Conservation (phyloP, 2,113 vertebrate genomes). For the Tragulus kanchil region DNA sequence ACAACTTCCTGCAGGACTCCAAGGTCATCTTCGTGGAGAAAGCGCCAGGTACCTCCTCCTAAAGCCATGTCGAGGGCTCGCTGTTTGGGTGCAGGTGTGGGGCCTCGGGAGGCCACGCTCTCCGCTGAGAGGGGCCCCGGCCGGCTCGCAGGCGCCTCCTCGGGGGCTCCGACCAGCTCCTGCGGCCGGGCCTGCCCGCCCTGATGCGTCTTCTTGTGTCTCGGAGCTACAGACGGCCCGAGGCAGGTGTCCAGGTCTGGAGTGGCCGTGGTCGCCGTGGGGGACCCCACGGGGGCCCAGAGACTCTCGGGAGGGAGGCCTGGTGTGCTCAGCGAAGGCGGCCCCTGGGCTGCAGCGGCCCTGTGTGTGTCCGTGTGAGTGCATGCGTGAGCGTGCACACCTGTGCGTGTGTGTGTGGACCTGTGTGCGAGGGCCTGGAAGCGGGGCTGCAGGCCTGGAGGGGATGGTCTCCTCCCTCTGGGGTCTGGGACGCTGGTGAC, state of each 20-base stretch:
- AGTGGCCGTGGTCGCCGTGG: rapidly evolving
- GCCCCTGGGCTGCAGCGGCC: background rate
- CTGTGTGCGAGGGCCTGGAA: background rate
- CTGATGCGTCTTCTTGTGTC: rapidly evolving
- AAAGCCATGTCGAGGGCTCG: rapidly evolving
- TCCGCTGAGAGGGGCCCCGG: no score
- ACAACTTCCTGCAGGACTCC: conserved; percentile 98
- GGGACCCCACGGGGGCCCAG: background rate
- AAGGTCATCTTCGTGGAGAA: conserved; percentile 99
- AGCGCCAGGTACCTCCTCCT: conserved; percentile 92
- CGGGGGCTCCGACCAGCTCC: background rate
- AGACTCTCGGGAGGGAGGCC: background rate
- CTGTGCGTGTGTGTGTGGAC: background rate
- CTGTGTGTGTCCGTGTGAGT: background rate
- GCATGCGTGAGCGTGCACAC: rapidly evolving
- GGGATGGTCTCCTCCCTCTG: background rate
- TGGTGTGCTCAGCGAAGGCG: background rate
- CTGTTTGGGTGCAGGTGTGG: rapidly evolving
- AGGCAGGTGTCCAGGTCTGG: rapidly evolving
- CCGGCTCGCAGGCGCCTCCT: background rate
- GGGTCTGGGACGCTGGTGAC: background rate
- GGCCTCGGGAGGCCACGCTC: no score
- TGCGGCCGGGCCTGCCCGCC: background rate
- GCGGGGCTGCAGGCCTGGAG: no score
- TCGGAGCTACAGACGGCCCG: rapidly evolving